Conservation (phyloP, 2,888 invertebrate genomes). For the Lasioglossum leucozonium region DNA sequence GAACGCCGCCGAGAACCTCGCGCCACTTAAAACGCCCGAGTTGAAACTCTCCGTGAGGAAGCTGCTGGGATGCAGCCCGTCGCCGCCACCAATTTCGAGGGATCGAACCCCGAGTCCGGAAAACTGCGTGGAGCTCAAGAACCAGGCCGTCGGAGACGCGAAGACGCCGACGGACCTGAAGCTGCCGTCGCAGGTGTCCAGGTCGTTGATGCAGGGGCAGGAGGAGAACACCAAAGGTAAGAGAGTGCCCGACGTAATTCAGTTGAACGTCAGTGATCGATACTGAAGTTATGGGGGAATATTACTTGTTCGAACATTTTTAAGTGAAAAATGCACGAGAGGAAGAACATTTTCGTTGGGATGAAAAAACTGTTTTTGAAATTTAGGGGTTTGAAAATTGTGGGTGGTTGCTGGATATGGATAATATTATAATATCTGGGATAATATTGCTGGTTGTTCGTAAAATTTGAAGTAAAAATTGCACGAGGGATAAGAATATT, state of each 20-base stretch:
- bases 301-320: neutral
- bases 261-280: neutral
- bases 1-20: conserved; percentile 55
- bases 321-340: neutral
- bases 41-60: conserved; percentile 81
- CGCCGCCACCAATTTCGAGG: conserved; percentile 76
- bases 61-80: conserved; percentile 80
- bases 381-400: no score
- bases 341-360: no score
- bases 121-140: conserved; percentile 59
- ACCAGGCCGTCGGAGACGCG: conserved; percentile 39
- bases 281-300: neutral
- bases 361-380: no score
- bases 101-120: conserved; percentile 72
- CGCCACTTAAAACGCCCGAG: conserved; percentile 77
- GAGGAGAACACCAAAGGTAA: conserved; percentile 67
- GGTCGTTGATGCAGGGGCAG: conserved; percentile 56
- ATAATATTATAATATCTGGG: no score
- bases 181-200: conserved; percentile 61
- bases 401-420: no score
- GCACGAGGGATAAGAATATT: no score
- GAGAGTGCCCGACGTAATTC: neutral
- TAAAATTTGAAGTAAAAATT: no score
- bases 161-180: conserved; percentile 60
- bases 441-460: no score